Conservation (phyloP, 1,140 invertebrate genomes). For the Cydia splendana region DNA sequence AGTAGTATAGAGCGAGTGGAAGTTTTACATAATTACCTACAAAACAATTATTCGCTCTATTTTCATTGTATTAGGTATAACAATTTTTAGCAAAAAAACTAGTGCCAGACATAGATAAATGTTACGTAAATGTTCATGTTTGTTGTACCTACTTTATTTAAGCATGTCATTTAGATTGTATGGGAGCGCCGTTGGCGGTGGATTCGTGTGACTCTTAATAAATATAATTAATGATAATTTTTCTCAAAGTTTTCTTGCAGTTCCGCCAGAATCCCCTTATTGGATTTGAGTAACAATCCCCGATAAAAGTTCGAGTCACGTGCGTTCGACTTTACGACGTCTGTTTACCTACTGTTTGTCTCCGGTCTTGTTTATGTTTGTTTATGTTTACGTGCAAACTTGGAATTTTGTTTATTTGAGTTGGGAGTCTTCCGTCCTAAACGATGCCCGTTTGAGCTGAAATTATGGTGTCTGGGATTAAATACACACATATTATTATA, state of each 20-base stretch:
- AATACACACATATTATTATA: too few relatives aligned
- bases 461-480: background rate
- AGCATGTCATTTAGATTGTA: too few relatives aligned
- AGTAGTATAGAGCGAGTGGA: too few relatives aligned
- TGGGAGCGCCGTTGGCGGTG: too few relatives aligned
- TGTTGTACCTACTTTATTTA: too few relatives aligned
- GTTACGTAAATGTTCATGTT: too few relatives aligned
- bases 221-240: background rate
- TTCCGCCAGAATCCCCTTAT: background rate
- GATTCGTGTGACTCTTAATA: too few relatives aligned
- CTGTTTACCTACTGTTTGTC: constrained; percentile 52
- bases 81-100: too few relatives aligned
- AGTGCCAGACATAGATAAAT: too few relatives aligned
- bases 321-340: constrained; percentile 49
- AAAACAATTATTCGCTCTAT: too few relatives aligned
- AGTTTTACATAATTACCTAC: too few relatives aligned
- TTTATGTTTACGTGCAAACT: constrained; percentile 35
- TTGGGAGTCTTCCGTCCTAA: constrained; percentile 22
- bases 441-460: constrained; percentile 33
- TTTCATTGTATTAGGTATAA: too few relatives aligned
- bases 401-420: constrained; percentile 37
- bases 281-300: constrained; percentile 30
- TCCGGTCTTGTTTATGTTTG: constrained; percentile 34
- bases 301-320: constrained; percentile 49
- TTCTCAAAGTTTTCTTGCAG: background rate